Base-by-base conservation (phyloP, 1,140 invertebrate genomes). In the Neelides sp. region DNA sequence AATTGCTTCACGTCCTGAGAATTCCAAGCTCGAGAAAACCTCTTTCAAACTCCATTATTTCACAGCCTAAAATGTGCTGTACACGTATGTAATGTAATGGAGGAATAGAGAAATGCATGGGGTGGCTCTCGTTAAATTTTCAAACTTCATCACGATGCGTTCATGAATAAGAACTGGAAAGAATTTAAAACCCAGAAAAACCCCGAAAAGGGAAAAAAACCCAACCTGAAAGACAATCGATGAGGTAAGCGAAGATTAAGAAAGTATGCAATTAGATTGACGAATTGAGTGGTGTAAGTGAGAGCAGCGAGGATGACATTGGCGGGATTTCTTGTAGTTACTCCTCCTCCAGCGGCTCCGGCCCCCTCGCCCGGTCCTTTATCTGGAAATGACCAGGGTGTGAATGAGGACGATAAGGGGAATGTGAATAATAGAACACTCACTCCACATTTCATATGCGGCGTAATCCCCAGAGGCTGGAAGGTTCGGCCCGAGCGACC, bases 401-500 rank as follows among this genome's bases (percentile, higher is more conserved):
- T 46, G n/a, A 22, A 39, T 50, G 23, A 0, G 1, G 19, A 27
- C n/a, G 8, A 35, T 39, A n/a, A n/a, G n/a, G n/a, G n/a, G n/a
- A n/a, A n/a, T n/a, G n/a, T n/a, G n/a, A n/a, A n/a, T n/a, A n/a
- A 39, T 30, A 15, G 17, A 24, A 46, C 20, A n/a, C 35, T 59
- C 63, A 82, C 79, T 74, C 79, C 80, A 85, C 61, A 78, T 68
- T 64, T 75, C 75, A 62, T 85, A 85, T 43, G 78, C 75, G 30
- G 77, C 78, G 61, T 85, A 87, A 65, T 86, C 81, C 22, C 84
- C 83, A 50, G 79, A 80, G 4, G 75, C 76, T 24, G 83, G 84
- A 51, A 87, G 64, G 8, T 76, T 78, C 15, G 84, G 79, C 12
- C 79, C 80, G 36, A 83, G 24, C 1, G 37, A 27, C 15, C 48